Base-by-base conservation (phyloP, 2,797 vertebrate genomes). In the Pterois miles region DNA sequence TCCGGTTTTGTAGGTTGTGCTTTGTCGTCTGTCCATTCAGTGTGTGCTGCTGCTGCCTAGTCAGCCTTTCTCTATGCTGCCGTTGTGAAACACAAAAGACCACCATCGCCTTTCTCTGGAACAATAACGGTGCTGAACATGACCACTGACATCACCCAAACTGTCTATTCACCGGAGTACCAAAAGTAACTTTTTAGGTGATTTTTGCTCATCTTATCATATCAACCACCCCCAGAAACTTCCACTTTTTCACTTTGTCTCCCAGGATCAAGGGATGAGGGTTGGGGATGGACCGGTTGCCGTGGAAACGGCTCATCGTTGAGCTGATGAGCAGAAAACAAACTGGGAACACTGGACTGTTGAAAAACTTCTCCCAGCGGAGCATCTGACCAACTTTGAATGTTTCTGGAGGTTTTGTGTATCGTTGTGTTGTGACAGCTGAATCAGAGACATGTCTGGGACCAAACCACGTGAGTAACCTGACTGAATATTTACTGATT, bases 61-160 rank as follows among this genome's bases (percentile, higher is more conserved):
- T 95, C 94, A 94, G 94, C 94, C 70, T 75, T 95, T 95, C 86
- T 90, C 86, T 87, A 12, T 80, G 53, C 89, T 74, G 82, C 81
- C 13, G 76, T 74, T 80, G 83, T 88, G 46, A 74, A 77, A 80
- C 86, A 91, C 89, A 92, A 93, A 93, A 87, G 82, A 64, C 56
- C 72, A n/a, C n/a, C 70, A 13, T 65, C 14, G 72, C 81, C 83
- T 88, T 88, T 91, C 83, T 89, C 73, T 89, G 69, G 65, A 80
- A 90, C 86, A 91, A 91, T 82, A 80, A 69, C 80, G 6, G 46
- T 31, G 64, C 81, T 81, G 80, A 85, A 85, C 81, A 54, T 53
- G 76, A 87, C 36, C 82, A 46, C 65, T 70, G 40, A 75, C 81
- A 75, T 83, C 79, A 76, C 70, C 2, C 1, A 82, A 70, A 65